Percentiles rank a stretch among this genome's conserved stretches.
Evolutionary conservation across 2,797 vertebrate species (phyloP).

Genomic region (Ataeniobius toweri): DNA sequence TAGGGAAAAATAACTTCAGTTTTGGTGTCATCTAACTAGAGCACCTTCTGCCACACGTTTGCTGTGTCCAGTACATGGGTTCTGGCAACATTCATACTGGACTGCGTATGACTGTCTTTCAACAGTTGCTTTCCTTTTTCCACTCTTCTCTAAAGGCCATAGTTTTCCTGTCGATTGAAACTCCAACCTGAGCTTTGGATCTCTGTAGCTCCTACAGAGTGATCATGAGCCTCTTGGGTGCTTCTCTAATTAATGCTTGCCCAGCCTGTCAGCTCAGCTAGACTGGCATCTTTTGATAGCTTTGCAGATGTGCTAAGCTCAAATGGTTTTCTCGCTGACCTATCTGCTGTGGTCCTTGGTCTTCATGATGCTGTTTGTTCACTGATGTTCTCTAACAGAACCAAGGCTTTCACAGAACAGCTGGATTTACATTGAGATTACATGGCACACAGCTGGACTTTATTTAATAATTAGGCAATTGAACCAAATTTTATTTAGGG

Average conservation of each 20-base stretch:
- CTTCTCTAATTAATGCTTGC: background rate
- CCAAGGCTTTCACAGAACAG: too few species aligned
- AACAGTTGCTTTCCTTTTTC: too few species aligned
- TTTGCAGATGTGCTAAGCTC: background rate
- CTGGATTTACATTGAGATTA: too few species aligned
- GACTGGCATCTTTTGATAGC: background rate
- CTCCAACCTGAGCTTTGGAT: background rate
- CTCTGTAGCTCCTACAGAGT: background rate
- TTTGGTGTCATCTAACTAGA: background rate
- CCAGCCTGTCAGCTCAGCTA: background rate
- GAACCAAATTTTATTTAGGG: background rate
- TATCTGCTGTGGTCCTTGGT: too few species aligned
- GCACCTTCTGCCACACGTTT: too few species aligned
- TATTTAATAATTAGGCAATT: background rate
- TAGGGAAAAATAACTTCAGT: too few species aligned
- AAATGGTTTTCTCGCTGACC: too few species aligned
- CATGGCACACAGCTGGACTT: too few species aligned
- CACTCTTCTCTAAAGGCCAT: background rate
- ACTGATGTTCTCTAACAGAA: too few species aligned
- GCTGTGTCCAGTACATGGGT: too few species aligned
- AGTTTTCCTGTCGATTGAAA: background rate
- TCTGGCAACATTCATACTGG: too few species aligned
- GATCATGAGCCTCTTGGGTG: background rate
- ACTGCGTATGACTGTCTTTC: too few species aligned
- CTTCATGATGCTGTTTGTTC: background rate